Conservation (phyloP, 2,888 invertebrate genomes). For the Capitulum mitella region DNA sequence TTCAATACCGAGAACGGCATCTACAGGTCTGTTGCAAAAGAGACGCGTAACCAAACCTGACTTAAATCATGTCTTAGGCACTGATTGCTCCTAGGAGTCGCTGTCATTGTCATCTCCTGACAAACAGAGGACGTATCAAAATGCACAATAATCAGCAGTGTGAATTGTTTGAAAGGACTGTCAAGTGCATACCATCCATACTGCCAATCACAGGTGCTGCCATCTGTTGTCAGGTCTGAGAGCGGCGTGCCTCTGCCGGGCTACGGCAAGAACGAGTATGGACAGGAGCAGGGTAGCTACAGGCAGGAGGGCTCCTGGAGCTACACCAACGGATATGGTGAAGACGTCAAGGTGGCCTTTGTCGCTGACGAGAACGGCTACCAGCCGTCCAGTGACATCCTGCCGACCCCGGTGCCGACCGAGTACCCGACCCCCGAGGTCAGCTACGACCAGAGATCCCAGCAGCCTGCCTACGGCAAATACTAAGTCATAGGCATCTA, state of each 20-base stretch:
- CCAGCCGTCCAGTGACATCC: not conserved
- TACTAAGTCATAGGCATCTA: too few relatives aligned
- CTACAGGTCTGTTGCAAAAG: constrained; percentile 1
- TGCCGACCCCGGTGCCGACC: not conserved
- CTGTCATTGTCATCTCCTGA: too few relatives aligned
- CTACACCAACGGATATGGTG: not conserved
- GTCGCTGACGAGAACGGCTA: not conserved
- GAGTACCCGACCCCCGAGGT: not conserved
- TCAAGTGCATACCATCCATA: too few relatives aligned
- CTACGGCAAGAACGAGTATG: not conserved
- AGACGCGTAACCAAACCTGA: too few relatives aligned
- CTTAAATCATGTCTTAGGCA: too few relatives aligned
- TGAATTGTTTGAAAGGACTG: too few relatives aligned
- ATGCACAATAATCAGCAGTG: too few relatives aligned
- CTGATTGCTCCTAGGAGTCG: too few relatives aligned
- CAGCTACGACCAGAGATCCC: not conserved
- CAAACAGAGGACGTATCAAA: too few relatives aligned
- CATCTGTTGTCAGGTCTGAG: not conserved
- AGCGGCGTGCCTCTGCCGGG: not conserved
- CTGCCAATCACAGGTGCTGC: too few relatives aligned
- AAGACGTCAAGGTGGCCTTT: not conserved
- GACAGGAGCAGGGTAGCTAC: not conserved
- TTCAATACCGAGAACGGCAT: constrained; percentile 14
- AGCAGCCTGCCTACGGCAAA: not conserved
- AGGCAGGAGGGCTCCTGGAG: not conserved